A percentile compares a stretch with the other conserved stretches of the same genome.
phyloP scores from a whole-genome alignment of 2,113 vertebrate genomes.

The Neodon shergylaensis region DNA sequence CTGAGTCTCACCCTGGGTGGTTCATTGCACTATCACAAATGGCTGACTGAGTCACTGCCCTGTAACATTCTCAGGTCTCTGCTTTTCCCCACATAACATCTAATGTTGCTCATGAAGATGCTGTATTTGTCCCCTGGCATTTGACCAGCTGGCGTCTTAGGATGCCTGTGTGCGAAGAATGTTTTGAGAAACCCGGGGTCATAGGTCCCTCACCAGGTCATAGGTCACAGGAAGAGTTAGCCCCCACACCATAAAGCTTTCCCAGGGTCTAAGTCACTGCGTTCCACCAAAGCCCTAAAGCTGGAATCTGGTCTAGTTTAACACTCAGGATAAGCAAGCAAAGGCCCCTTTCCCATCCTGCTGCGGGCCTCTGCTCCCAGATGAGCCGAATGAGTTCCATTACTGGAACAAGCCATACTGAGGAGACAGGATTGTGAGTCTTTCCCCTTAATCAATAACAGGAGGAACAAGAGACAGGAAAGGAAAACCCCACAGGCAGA shows the following conservation, averaged over 20 bases:
- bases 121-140: conserved; percentile 19
- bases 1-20: conserved; percentile 29
- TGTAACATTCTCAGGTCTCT: conserved; percentile 64
- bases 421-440: not conserved
- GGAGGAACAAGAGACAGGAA: conserved; percentile 55
- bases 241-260: conserved; percentile 59
- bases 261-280: not conserved
- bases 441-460: conserved; percentile 52
- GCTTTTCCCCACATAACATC: not conserved
- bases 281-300: conserved; percentile 15
- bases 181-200: not conserved
- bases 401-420: not conserved
- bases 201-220: not conserved
- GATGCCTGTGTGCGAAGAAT: not conserved
- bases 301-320: conserved; percentile 27
- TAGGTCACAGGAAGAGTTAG: not conserved
- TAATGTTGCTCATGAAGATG: conserved; percentile 58
- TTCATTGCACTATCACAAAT: conserved; percentile 60
- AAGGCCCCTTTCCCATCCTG: not conserved
- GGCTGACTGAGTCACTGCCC: conserved; percentile 68
- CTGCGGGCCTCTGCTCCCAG: not conserved
- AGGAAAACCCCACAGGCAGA: not conserved
- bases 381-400: not conserved
- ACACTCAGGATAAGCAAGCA: conserved; percentile 34
- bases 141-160: not conserved